phyloP scores from a whole-genome alignment of 2,888 invertebrate genomes.

The Druceiella hillmani region DNA sequence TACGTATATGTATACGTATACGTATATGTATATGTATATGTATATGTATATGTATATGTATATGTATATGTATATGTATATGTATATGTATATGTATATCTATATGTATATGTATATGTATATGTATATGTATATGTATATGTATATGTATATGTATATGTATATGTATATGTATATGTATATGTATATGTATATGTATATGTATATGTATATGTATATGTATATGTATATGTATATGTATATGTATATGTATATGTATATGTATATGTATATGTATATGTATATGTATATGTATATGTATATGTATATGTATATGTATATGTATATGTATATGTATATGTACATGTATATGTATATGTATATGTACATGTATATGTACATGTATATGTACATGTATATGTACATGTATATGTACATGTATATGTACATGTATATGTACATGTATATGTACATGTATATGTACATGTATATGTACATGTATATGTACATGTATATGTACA shows the following conservation, averaged over 20 bases:
- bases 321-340: conserved; percentile 1
- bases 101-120: not conserved
- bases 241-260: conserved; percentile 1
- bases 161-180: conserved; percentile 1
- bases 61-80: conserved; percentile 1
- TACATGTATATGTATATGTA: conserved; percentile 1
- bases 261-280: conserved; percentile 1
- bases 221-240: conserved; percentile 1
- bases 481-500: too few relatives aligned
- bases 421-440: conserved; percentile 1
- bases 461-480: too few relatives aligned
- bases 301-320: conserved; percentile 1
- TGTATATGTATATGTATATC: too few relatives aligned
- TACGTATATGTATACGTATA: conserved; percentile 1
- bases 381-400: conserved; percentile 1
- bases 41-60: conserved; percentile 1
- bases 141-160: not conserved
- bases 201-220: conserved; percentile 1
- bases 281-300: conserved; percentile 1
- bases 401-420: conserved; percentile 1
- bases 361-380: conserved; percentile 1
- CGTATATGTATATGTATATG: conserved; percentile 1
- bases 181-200: conserved; percentile 1
- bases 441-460: conserved; percentile 1
- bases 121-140: not conserved